Conservation (phyloP, 2,888 invertebrate species). For the Drosophila greeni region DNA sequence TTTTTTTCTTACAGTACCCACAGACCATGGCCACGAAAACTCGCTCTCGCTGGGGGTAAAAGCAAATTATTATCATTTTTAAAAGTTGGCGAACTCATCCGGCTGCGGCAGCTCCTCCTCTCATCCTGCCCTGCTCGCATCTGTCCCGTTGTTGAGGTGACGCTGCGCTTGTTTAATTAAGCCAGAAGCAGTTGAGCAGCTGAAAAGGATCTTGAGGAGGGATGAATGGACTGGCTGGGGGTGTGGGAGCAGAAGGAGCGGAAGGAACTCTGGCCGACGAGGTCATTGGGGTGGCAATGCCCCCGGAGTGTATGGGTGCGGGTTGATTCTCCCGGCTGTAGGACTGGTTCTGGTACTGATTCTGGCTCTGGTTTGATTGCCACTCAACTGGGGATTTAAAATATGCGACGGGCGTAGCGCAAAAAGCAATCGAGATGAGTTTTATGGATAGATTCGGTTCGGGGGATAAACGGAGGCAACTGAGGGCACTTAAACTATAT, state of each 20-base stretch:
- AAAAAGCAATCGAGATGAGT: conserved; percentile 62
- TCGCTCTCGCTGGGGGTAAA: conserved; percentile 29
- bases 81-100: conserved; percentile 54
- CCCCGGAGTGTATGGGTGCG: conserved; percentile 4
- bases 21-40: conserved; percentile 17
- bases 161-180: conserved; percentile 68
- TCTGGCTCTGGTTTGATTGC: conserved; percentile 56
- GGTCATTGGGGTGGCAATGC: conserved; percentile 36
- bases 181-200: conserved; percentile 49
- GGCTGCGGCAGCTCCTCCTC: conserved; percentile 22
- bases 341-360: conserved; percentile 22
- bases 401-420: conserved; percentile 70
- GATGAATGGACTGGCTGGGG: conserved; percentile 1
- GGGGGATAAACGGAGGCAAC: conserved; percentile 50
- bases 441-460: conserved; percentile 6
- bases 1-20: conserved; percentile 8
- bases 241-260: background rate
- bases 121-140: conserved; percentile 21
- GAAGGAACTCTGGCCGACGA: conserved; percentile 16
- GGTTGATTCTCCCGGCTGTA: conserved; percentile 14
- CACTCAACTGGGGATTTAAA: conserved; percentile 72
- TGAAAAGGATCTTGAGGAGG: conserved; percentile 17
- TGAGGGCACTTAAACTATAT: conserved; percentile 58
- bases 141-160: conserved; percentile 63
- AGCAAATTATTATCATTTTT: conserved; percentile 70